Percentiles rank a stretch among this genome's conserved stretches.
Conservation (phyloP, 2,888 invertebrate species). For the Drosophila demipolita region DNA sequence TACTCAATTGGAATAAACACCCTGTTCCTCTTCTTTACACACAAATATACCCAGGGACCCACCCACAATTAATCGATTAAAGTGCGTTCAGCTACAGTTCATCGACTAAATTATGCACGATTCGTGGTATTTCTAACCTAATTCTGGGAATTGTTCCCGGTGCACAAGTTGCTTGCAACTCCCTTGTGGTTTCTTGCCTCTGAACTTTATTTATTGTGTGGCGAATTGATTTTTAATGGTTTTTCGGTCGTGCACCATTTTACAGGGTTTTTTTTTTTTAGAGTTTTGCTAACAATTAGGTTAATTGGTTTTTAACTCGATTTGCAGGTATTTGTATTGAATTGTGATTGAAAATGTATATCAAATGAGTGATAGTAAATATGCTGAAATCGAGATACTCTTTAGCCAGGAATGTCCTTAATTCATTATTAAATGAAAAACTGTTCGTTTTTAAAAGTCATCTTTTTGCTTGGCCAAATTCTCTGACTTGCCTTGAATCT, state of each 20-base stretch:
- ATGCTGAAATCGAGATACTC: background rate
- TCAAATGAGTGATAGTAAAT: background rate
- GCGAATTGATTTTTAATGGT: conserved; percentile 57
- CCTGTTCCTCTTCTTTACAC: conserved; percentile 13
- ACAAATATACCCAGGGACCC: conserved; percentile 34
- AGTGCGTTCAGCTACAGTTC: conserved; percentile 46
- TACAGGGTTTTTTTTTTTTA: conserved; percentile 38
- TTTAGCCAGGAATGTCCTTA: background rate
- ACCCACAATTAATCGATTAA: conserved; percentile 48
- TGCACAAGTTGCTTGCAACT: conserved; percentile 3
- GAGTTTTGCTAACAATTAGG: conserved; percentile 42
- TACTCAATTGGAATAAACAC: conserved; percentile 12
- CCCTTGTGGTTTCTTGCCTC: conserved; percentile 20
- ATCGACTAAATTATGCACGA: conserved; percentile 47
- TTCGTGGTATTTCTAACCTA: conserved; percentile 29
- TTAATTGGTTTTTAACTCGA: conserved; percentile 45
- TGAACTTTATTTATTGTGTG: conserved; percentile 50
- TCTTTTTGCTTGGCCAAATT: background rate
- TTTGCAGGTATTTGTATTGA: background rate
- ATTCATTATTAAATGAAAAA: background rate
- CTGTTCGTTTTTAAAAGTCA: background rate
- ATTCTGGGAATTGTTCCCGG: conserved; percentile 9
- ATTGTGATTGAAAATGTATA: background rate
- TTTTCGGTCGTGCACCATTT: conserved; percentile 33
- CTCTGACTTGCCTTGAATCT: background rate